These are phyloP conservation scores for Drosophila pachea DNA, from an alignment of 1,140 invertebrate species.

Conservation along the genomic window DNA sequence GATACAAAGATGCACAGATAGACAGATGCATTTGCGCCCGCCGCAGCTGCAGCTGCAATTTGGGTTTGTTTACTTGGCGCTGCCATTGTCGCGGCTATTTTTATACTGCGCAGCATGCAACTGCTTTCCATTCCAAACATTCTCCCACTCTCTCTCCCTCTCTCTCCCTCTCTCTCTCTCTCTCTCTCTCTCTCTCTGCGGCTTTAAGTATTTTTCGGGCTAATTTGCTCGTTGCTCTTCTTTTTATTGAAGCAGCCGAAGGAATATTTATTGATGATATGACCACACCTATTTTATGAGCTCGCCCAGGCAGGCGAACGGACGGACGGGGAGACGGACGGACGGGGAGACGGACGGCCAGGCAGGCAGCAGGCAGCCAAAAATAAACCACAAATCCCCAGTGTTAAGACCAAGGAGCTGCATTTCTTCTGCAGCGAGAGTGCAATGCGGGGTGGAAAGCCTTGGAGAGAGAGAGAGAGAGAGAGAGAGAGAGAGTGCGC, in stretches of 20 bases:
- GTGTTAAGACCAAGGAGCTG: conserved; percentile 59
- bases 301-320: conserved; percentile 16
- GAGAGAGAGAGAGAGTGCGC: not conserved
- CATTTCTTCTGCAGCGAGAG: conserved; percentile 8
- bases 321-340: too few relatives aligned
- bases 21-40: conserved; percentile 5
- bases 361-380: conserved; percentile 35
- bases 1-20: conserved; percentile 1
- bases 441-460: too few relatives aligned
- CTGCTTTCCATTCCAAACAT: conserved; percentile 65
- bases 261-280: conserved; percentile 73
- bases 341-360: not conserved
- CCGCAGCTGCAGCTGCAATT: conserved; percentile 28
- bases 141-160: conserved; percentile 1
- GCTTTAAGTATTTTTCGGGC: conserved; percentile 49
- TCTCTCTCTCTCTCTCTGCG: too few relatives aligned
- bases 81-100: conserved; percentile 62
- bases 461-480: not conserved
- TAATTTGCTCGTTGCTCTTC: conserved; percentile 67
- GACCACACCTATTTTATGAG: conserved; percentile 73
- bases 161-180: too few relatives aligned
- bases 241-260: conserved; percentile 65
- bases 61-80: conserved; percentile 56
- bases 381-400: conserved; percentile 71
- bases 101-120: conserved; percentile 57